phyloP scores from a whole-genome alignment of 2,797 vertebrate species.

The Catamblyrhynchus diadema region DNA sequence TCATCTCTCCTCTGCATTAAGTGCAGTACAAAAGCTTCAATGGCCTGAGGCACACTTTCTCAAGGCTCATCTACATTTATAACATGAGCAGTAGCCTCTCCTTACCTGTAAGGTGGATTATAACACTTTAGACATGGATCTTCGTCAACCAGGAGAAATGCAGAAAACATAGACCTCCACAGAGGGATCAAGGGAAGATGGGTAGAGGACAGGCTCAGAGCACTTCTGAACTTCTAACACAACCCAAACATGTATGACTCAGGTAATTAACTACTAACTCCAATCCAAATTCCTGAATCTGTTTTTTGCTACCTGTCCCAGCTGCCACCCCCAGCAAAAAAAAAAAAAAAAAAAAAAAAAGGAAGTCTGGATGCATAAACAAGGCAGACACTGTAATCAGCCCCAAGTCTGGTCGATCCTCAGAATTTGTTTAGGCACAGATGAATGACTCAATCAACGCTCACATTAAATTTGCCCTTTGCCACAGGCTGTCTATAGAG shows the following conservation, averaged over 20 bases:
- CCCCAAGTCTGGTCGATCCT: background rate
- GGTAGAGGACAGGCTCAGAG: background rate
- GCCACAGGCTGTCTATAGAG: background rate
- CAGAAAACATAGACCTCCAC: background rate
- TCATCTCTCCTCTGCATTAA: background rate
- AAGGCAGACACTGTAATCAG: background rate
- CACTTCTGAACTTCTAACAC: background rate
- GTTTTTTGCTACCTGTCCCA: background rate
- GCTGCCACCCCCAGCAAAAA: rapidly evolving
- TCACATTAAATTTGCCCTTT: background rate
- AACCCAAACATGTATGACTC: rapidly evolving
- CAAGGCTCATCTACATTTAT: background rate
- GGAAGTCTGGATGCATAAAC: background rate
- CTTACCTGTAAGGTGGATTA: background rate
- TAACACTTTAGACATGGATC: background rate
- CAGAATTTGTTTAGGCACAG: background rate
- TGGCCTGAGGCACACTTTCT: background rate
- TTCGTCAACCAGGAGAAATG: background rate
- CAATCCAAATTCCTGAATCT: background rate
- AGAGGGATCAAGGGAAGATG: background rate
- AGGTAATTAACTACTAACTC: background rate
- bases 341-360: background rate
- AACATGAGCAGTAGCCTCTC: background rate
- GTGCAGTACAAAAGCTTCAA: background rate
- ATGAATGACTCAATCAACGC: background rate